phyloP scores from a whole-genome alignment of 2,113 vertebrate genomes.

The Mormyrus iriodes region DNA sequence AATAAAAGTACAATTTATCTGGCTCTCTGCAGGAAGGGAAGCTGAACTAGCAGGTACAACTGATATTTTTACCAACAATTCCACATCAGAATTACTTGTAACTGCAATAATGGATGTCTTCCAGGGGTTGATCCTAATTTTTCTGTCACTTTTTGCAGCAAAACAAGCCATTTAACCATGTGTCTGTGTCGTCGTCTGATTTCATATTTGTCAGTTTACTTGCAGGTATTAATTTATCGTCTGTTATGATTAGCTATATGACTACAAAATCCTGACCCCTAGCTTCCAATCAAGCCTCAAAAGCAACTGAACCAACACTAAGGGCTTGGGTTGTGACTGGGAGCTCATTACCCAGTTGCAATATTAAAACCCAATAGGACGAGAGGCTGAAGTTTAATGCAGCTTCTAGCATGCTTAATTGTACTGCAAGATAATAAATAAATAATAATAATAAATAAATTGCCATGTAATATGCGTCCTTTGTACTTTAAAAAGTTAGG shows the following conservation, averaged over 20 bases:
- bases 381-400: background rate
- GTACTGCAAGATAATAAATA: background rate
- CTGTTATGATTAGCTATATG: background rate
- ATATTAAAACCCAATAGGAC: background rate
- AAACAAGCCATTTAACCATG: conserved; percentile 44
- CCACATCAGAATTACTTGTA: background rate
- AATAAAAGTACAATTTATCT: background rate
- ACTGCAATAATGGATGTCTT: background rate
- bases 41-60: background rate
- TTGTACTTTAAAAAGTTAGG: background rate
- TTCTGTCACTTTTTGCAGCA: conserved; percentile 46
- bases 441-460: background rate
- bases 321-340: background rate
- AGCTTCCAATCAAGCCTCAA: background rate
- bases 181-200: background rate
- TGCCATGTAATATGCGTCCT: background rate
- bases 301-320: background rate
- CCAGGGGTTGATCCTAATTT: conserved; percentile 25
- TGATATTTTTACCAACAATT: background rate
- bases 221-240: background rate
- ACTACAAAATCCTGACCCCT: background rate
- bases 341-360: background rate
- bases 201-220: background rate
- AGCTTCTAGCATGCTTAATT: background rate
- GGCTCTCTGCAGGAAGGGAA: background rate